These are phyloP conservation scores for Pandemis heparana DNA, from an alignment of 2,888 invertebrate genomes.

Conservation along the genomic window DNA sequence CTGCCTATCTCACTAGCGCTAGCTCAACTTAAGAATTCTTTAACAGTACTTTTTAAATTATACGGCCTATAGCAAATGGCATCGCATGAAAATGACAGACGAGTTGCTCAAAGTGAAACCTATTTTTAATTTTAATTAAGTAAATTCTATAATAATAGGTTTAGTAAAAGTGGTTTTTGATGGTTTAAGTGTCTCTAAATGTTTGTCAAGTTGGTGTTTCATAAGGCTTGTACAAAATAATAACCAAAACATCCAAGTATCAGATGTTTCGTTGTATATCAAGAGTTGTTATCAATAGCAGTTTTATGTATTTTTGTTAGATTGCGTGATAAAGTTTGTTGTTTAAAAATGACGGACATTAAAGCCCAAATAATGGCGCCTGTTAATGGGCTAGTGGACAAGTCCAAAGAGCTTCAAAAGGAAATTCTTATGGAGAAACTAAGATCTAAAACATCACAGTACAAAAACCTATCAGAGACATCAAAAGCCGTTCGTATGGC, in stretches of 20 bases:
- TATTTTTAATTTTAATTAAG: constrained; percentile 37
- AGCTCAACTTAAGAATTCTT: background rate
- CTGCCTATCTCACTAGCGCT: constrained; percentile 21
- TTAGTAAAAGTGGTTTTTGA: constrained; percentile 9
- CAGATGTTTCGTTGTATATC: constrained; percentile 60
- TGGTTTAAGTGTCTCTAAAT: constrained; percentile 9
- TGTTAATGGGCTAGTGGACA: constrained; percentile 70
- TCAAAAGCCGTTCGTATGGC: constrained; percentile 95
- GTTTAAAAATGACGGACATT: constrained; percentile 69
- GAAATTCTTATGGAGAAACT: constrained; percentile 97
- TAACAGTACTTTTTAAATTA: constrained; percentile 40
- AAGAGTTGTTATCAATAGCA: constrained; percentile 51
- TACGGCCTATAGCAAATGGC: constrained; percentile 63
- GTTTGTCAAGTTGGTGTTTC: constrained; percentile 10
- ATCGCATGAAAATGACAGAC: constrained; percentile 66
- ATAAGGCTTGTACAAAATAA: constrained; percentile 21
- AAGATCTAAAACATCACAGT: constrained; percentile 92
- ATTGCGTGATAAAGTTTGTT: constrained; percentile 27
- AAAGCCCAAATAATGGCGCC: constrained; percentile 68
- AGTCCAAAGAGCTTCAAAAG: constrained; percentile 87
- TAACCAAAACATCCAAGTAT: constrained; percentile 50
- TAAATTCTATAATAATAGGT: constrained; percentile 29
- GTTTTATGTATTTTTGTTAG: constrained; percentile 42
- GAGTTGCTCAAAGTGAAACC: constrained; percentile 41
- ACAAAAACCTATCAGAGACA: constrained; percentile 93